Conservation (phyloP, 2,797 vertebrate genomes). For the Anguilla marmorata region DNA sequence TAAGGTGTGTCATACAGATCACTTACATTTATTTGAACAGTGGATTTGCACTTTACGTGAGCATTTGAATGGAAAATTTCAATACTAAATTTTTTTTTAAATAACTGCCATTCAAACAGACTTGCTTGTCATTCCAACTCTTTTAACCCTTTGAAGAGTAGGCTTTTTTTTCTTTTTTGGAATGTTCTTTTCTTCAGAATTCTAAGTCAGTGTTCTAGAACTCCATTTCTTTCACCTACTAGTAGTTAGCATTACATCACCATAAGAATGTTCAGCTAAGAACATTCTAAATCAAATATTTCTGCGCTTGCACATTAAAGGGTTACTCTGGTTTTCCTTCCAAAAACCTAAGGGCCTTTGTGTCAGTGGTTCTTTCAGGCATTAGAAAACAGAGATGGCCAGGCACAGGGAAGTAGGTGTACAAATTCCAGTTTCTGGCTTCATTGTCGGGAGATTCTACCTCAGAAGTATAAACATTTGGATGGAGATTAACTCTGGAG, state of each 20-base stretch:
- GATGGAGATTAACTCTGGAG: background rate
- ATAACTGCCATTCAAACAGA: constrained; percentile 2
- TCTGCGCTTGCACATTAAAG: too few relatives aligned
- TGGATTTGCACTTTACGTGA: background rate
- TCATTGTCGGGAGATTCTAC: background rate
- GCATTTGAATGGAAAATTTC: background rate
- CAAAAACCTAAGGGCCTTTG: background rate
- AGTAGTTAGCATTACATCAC: too few relatives aligned
- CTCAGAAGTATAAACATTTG: background rate
- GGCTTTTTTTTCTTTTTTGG: too few relatives aligned
- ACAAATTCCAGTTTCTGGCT: background rate
- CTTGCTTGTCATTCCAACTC: background rate
- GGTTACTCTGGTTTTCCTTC: background rate
- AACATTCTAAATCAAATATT: too few relatives aligned
- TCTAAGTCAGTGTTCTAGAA: too few relatives aligned
- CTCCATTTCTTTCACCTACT: too few relatives aligned
- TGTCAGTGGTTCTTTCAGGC: background rate
- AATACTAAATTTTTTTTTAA: too few relatives aligned
- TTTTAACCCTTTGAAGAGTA: background rate
- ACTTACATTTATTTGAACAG: background rate
- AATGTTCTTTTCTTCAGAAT: too few relatives aligned
- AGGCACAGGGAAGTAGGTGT: background rate
- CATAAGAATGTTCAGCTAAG: too few relatives aligned
- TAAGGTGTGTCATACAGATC: background rate
- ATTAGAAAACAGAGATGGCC: background rate